Conservation (phyloP, 2,113 vertebrate species). For the Cyprinus carpio region DNA sequence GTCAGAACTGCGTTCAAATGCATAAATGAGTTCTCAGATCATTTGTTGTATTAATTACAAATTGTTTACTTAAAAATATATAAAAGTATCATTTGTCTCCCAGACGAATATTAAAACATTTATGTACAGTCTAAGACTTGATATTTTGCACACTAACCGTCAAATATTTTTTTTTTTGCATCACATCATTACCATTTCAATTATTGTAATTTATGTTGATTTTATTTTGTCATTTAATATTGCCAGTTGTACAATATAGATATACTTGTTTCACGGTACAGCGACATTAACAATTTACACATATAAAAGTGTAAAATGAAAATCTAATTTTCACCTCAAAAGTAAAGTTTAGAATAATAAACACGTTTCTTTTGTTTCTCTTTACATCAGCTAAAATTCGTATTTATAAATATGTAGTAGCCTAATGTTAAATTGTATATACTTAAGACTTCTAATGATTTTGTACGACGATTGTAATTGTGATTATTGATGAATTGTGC, state of each 20-base stretch:
- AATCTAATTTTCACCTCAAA: neutral
- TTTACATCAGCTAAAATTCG: neutral
- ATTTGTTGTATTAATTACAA: neutral
- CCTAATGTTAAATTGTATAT: neutral
- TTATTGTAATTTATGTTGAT: neutral
- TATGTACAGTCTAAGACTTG: neutral
- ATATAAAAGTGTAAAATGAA: neutral
- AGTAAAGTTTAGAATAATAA: neutral
- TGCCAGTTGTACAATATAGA: neutral
- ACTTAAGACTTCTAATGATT: neutral
- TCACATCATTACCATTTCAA: neutral
- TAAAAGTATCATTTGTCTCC: neutral
- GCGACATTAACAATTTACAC: neutral
- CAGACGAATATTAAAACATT: neutral
- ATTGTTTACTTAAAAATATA: neutral
- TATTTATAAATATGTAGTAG: neutral
- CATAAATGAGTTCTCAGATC: neutral
- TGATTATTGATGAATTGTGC: neutral
- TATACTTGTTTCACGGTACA: neutral
- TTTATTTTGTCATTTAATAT: neutral
- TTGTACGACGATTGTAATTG: neutral
- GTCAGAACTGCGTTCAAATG: neutral
- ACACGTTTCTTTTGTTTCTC: constrained; percentile 2
- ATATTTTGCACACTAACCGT: neutral
- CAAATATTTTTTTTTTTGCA: neutral